Evolutionary conservation across 2,888 invertebrate species (phyloP).

Genomic region (Plagiodera versicolora): DNA sequence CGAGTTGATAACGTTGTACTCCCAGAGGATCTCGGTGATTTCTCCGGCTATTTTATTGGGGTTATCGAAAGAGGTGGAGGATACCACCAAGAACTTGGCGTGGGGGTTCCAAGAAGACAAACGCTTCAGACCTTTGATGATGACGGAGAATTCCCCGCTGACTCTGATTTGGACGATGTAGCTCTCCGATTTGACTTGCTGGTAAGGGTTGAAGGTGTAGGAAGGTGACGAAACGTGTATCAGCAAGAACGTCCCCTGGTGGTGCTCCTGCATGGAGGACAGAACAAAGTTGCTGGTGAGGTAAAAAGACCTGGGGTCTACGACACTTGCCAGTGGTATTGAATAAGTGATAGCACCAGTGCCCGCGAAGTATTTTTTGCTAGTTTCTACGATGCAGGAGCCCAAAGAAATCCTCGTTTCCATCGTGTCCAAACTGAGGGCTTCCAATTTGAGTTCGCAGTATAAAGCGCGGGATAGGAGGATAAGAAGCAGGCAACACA

Average conservation of each 20-base stretch:
- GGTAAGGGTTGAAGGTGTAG: neutral
- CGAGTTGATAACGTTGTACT: slow-evolving; percentile 37
- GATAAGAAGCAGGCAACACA: neutral
- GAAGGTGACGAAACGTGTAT: slow-evolving; percentile 13
- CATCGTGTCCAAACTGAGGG: slow-evolving; percentile 2
- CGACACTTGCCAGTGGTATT: slow-evolving; percentile 16
- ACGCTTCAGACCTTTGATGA: slow-evolving; percentile 19
- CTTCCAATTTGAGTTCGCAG: slow-evolving; percentile 3
- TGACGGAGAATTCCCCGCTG: slow-evolving; percentile 23
- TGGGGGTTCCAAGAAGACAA: slow-evolving; percentile 32
- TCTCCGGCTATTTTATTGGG: slow-evolving; percentile 26
- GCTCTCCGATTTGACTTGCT: slow-evolving; percentile 15
- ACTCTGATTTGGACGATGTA: slow-evolving; percentile 34
- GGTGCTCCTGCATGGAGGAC: slow-evolving; percentile 6
- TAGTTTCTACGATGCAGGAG: slow-evolving; percentile 25
- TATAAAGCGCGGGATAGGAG: neutral
- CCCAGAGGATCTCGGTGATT: slow-evolving; percentile 32
- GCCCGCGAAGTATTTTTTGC: slow-evolving; percentile 23
- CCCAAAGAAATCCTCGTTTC: slow-evolving; percentile 22
- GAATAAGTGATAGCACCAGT: slow-evolving; percentile 21
- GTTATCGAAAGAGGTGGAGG: slow-evolving; percentile 30
- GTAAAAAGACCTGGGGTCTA: slow-evolving; percentile 9
- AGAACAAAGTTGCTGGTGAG: slow-evolving; percentile 21
- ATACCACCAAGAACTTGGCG: slow-evolving; percentile 38
- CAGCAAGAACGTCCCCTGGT: slow-evolving; percentile 21